phyloP scores from a whole-genome alignment of 2,797 vertebrate genomes.

The Falco biarmicus region DNA sequence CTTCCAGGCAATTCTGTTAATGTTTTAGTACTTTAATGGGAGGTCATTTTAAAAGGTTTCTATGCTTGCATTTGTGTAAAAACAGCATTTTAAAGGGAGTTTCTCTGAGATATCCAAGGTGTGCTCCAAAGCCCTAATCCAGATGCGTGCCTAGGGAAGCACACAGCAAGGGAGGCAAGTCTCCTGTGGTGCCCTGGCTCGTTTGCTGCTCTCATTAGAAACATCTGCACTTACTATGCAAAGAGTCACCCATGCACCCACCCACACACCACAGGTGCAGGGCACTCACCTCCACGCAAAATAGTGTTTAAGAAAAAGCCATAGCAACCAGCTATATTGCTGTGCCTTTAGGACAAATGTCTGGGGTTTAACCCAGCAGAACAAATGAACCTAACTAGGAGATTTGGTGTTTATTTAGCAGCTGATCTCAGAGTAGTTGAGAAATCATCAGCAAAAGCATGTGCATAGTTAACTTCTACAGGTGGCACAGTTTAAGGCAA shows the following conservation, averaged over 20 bases:
- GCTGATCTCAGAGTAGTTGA: neutral
- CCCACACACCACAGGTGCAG: neutral
- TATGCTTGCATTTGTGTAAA: neutral
- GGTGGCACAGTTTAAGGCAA: neutral
- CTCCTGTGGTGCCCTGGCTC: neutral
- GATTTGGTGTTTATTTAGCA: neutral
- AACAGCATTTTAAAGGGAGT: neutral
- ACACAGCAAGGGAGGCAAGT: fast-evolving
- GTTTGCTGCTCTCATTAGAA: neutral
- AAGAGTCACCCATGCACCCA: neutral
- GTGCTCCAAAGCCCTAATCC: neutral
- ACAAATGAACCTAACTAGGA: neutral
- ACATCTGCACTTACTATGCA: neutral
- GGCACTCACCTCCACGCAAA: neutral
- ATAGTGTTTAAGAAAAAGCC: neutral
- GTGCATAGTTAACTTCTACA: neutral
- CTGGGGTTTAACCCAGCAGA: neutral
- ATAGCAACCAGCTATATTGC: neutral
- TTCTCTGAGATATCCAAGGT: neutral
- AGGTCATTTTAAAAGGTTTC: neutral
- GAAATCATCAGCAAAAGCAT: neutral
- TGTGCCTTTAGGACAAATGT: neutral
- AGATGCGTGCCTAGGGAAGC: neutral
- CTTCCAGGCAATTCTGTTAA: neutral
- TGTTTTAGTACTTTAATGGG: neutral